Evolutionary conservation across 1,140 invertebrate genomes (phyloP).

Genomic region (Tetragonula clypearis): DNA sequence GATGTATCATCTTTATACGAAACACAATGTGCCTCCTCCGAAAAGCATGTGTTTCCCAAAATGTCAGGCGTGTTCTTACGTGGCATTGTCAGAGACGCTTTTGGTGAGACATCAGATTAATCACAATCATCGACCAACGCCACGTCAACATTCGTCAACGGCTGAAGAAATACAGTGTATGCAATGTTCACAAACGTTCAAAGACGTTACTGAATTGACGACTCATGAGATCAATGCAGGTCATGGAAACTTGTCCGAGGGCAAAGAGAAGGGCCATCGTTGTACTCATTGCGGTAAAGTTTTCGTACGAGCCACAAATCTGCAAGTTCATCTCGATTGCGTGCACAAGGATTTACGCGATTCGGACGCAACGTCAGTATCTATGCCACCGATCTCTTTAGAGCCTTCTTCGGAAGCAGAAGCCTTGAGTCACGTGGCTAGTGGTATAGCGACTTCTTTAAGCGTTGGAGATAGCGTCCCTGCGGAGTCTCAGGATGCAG

Average conservation of each 20-base stretch:
- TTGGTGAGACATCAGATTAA: slow-evolving; percentile 86
- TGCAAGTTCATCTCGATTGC: slow-evolving; percentile 76
- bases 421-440: slow-evolving; percentile 82
- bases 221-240: slow-evolving; percentile 75
- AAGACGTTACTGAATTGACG: slow-evolving; percentile 68
- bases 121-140: slow-evolving; percentile 79
- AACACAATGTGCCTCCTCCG: slow-evolving; percentile 89
- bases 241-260: slow-evolving; percentile 66
- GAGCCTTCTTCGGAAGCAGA: slow-evolving; percentile 83
- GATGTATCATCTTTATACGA: slow-evolving; percentile 90
- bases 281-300: slow-evolving; percentile 77
- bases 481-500: slow-evolving; percentile 53
- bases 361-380: background rate
- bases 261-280: slow-evolving; percentile 71
- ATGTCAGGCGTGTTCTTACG: slow-evolving; percentile 88
- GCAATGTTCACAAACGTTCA: slow-evolving; percentile 73
- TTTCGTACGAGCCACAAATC: slow-evolving; percentile 73
- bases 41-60: slow-evolving; percentile 88
- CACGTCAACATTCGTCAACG: slow-evolving; percentile 51
- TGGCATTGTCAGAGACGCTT: slow-evolving; percentile 86
- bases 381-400: slow-evolving; percentile 58
- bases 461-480: slow-evolving; percentile 82
- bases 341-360: slow-evolving; percentile 71
- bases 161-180: slow-evolving; percentile 70
- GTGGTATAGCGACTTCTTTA: slow-evolving; percentile 83